phyloP scores from a whole-genome alignment of 2,888 invertebrate species.

The Mythimna lalbum region DNA sequence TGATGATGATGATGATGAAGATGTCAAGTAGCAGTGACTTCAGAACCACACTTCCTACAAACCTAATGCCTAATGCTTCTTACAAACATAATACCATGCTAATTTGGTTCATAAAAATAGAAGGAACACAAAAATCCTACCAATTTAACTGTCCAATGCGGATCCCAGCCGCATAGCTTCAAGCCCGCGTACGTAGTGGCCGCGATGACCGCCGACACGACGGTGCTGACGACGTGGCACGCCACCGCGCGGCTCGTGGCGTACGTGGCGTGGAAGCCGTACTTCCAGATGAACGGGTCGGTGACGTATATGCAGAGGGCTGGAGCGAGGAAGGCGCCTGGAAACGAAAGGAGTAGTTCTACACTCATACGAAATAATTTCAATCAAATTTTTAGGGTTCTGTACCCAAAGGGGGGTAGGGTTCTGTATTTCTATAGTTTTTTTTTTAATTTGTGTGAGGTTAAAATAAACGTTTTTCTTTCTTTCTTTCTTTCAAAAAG shows the following conservation, averaged over 20 bases:
- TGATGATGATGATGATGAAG: no score
- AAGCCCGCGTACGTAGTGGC: conserved; percentile 78
- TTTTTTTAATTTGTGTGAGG: no score
- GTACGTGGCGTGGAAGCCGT: conserved; percentile 60
- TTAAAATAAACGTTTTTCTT: no score
- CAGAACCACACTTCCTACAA: no score
- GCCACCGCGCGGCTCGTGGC: conserved; percentile 33
- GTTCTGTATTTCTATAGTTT: no score
- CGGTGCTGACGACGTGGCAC: conserved; percentile 69
- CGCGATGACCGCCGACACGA: conserved; percentile 60
- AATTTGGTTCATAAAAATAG: neutral
- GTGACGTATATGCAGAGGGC: conserved; percentile 82
- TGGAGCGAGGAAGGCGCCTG: conserved; percentile 81
- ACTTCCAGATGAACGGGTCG: conserved; percentile 82
- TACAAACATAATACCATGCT: no score
- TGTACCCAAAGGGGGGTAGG: no score
- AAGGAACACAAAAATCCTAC: conserved; percentile 71
- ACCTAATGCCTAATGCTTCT: no score
- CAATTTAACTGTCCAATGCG: conserved; percentile 92
- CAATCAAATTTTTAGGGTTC: no score
- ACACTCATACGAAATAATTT: no score
- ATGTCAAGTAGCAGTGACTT: no score
- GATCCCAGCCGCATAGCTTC: conserved; percentile 88
- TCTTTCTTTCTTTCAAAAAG: no score
- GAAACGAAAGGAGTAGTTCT: neutral